These are phyloP conservation scores for Phalacrocorax brasilianus DNA, from an alignment of 2,113 vertebrate species.

Conservation along the genomic window DNA sequence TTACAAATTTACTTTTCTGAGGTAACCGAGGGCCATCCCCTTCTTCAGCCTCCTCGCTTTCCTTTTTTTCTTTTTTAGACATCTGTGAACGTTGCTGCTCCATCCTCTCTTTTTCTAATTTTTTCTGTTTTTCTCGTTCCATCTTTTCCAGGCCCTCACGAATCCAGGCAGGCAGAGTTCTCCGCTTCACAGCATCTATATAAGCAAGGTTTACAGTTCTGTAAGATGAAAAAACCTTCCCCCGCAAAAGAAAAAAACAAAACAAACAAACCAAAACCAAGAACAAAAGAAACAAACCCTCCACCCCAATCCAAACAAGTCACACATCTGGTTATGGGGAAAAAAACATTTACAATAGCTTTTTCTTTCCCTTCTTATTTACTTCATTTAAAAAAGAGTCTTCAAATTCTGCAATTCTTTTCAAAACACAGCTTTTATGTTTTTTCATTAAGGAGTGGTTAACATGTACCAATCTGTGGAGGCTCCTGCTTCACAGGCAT, in stretches of 20 bases:
- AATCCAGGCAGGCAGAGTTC: conserved; percentile 98
- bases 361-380: neutral
- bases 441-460: conserved; percentile 46
- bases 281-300: neutral
- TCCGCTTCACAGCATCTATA: conserved; percentile 93
- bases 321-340: neutral
- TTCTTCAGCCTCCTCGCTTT: conserved; percentile 79
- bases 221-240: neutral
- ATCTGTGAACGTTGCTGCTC: conserved; percentile 92
- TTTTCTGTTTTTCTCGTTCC: conserved; percentile 98
- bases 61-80: conserved; percentile 85
- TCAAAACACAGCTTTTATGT: neutral
- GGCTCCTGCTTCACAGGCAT: conserved; percentile 92
- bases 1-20: conserved; percentile 99
- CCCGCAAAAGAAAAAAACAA: no score
- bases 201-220: conserved; percentile 9
- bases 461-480: conserved; percentile 88
- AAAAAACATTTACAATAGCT: neutral
- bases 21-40: conserved; percentile 88
- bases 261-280: no score
- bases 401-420: neutral
- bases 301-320: neutral
- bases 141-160: conserved; percentile 98
- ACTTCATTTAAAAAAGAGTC: neutral
- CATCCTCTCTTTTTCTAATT: conserved; percentile 92